Base-by-base conservation (phyloP, 2,888 invertebrate species). In the Loripinus fragilis region DNA sequence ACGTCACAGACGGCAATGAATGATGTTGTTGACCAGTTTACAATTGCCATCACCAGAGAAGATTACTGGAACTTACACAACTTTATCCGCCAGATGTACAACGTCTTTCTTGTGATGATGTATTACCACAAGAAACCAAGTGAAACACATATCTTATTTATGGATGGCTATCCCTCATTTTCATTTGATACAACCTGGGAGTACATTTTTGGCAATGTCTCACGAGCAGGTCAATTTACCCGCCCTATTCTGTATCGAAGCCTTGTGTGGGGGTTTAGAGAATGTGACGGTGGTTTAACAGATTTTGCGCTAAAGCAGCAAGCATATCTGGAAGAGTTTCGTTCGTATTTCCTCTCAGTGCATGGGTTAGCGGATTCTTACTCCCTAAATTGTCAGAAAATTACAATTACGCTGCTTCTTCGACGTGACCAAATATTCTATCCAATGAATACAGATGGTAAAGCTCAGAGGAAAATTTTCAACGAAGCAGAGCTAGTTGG, bases 391-490 rank as follows among this genome's bases (percentile, higher is more conserved):
- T 91, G 91, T 72, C 30, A 75, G 23, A 45, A 70, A 28, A 68
- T 90, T 10, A 78, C 70, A 20, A 74, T 91, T 35, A 79, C 89
- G 28, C 78, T 91, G 23, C 85, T 91, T 23, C 82, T 90, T 82
- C 75, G 91, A 60, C 80, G 87, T 28, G 86, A 91, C 68, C 89
- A 91, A 33, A 78, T 91, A 1, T 90, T 89, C 20, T 91, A 91
- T 71, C 91, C 91, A 7, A 76, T 91, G 50, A 91, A 91, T 71
- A 89, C 88, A 8, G 55, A 68, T 10, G 91, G 91, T 20, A 76
- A 80, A 12, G 82, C 91, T 0, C 84, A 85, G 3, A 79, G 92
- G 35, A 91, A 92, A 76, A 88, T 92, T 12, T 74, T 77, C 23
- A 92, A 92, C 60, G 91, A 91, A 72, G 78, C 83, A 1, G 87